A percentile compares a stretch with the other conserved stretches of the same genome.
Conservation (phyloP, 1,140 invertebrate genomes). For the Antheraea pernyi region DNA sequence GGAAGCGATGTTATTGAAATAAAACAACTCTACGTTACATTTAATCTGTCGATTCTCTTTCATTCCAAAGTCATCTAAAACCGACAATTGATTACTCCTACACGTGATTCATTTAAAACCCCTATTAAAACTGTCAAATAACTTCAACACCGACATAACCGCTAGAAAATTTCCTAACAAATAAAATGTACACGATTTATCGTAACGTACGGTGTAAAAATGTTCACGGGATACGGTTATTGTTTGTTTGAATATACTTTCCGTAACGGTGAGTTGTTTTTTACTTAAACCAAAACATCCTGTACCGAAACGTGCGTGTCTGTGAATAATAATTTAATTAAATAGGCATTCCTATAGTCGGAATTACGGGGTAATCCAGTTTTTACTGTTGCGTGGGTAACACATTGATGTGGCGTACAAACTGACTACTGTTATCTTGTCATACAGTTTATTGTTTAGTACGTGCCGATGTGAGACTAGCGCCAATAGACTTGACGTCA, state of each 20-base stretch:
- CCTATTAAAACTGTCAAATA: not conserved
- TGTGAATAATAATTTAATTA: slow-evolving; percentile 2
- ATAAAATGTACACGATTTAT: not conserved
- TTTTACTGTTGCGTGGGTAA: not conserved
- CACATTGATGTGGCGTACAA: not conserved
- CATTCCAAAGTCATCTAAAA: not conserved
- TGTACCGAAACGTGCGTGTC: not conserved
- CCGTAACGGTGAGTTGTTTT: not conserved
- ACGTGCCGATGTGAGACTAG: not conserved
- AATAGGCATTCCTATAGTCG: not conserved
- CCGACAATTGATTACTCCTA: not conserved
- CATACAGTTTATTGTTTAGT: not conserved
- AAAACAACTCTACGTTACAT: too few relatives aligned
- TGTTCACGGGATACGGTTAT: not conserved
- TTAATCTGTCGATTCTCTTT: not conserved
- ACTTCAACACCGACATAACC: not conserved
- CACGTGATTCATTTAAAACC: not conserved
- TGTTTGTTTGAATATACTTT: not conserved
- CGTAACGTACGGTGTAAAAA: not conserved
- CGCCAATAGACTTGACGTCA: too few relatives aligned
- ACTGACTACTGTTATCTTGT: not conserved
- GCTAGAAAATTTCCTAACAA: too few relatives aligned
- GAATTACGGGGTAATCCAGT: not conserved
- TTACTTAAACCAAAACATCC: slow-evolving; percentile 1
- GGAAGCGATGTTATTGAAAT: too few relatives aligned